Base-by-base conservation (phyloP, 2,113 vertebrate species). In the Reinhardtius hippoglossoides region DNA sequence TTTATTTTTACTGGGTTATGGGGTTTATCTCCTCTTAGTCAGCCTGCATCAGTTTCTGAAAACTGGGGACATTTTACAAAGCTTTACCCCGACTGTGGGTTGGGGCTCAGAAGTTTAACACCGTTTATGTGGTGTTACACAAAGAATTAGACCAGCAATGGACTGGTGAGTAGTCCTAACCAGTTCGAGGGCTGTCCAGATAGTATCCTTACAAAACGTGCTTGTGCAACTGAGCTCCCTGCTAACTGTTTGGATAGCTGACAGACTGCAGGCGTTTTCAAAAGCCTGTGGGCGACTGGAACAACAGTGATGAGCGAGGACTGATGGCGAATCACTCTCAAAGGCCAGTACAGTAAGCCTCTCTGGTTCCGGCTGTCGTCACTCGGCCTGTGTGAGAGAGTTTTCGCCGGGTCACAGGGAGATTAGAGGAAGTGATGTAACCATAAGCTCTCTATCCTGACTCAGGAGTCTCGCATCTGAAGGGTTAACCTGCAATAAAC, bases 401-500 rank as follows among this genome's bases (percentile, higher is more conserved):
- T 40, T 64, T 9, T 48, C 52, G 64, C 52, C 60, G 58, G 78
- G 84, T 91, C 71, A 75, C 56, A 73, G 54, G 37, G 56, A 83
- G 85, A 92, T 89, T 81, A 87, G 54, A 75, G 77, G 81, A 88
- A 86, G 77, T 91, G 83, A 93, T 90, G 87, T 74, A 91, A 92
- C 75, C 18, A 15, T 61, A 70, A 80, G 18, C 76, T 7, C 21
- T 62, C 50, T 44, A 31, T 66, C 62, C 62, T 69, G 79, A 87
- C 71, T 82, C 44, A 57, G 50, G 58, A 83, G 50, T 67, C 24
- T 15, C 18, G 74, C 8, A 10, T 52, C n/a, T 15, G 55, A 86
- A 75, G 85, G 84, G 92, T 91, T 93, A 94, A 91, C 56, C 14
- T 50, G 67, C 77, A 74, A 62, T 78, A 79, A 84, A 88, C 55